Percentiles rank a stretch among this genome's conserved stretches.
These are phyloP conservation scores for Drosophila diplacantha DNA, from an alignment of 2,888 invertebrate genomes.

Conservation along the genomic window DNA sequence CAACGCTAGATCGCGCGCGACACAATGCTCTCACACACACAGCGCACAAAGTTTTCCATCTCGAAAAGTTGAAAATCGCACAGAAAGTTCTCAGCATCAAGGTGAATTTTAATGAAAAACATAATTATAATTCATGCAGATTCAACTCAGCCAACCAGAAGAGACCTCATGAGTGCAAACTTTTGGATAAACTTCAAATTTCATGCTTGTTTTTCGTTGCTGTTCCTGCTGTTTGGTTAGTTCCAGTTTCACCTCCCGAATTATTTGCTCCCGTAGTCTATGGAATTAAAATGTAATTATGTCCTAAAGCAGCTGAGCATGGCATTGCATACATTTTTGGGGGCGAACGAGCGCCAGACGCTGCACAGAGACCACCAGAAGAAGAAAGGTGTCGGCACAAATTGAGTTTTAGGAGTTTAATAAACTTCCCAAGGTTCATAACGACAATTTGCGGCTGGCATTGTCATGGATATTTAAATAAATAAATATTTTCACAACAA, in stretches of 20 bases:
- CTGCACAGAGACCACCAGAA: slow-evolving; percentile 8
- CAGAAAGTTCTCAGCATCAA: slow-evolving; percentile 44
- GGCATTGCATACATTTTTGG: slow-evolving; percentile 47
- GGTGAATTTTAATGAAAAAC: slow-evolving; percentile 70
- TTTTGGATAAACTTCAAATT: slow-evolving; percentile 63
- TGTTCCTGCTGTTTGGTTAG: slow-evolving; percentile 34
- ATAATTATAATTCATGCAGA: slow-evolving; percentile 71
- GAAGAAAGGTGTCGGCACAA: slow-evolving; percentile 20
- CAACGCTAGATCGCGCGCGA: slow-evolving; percentile 44
- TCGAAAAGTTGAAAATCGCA: slow-evolving; percentile 56
- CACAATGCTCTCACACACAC: slow-evolving; percentile 42
- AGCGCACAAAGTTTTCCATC: slow-evolving; percentile 29
- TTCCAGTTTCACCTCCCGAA: slow-evolving; percentile 23
- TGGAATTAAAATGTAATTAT: slow-evolving; percentile 71
- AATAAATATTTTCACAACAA: slow-evolving; percentile 9
- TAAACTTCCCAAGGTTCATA: slow-evolving; percentile 22
- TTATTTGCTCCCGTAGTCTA: slow-evolving; percentile 57
- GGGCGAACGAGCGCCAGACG: slow-evolving; percentile 33
- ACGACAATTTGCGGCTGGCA: slow-evolving; percentile 27
- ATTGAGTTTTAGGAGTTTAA: slow-evolving; percentile 34
- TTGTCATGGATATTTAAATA: slow-evolving; percentile 40
- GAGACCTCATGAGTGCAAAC: slow-evolving; percentile 46
- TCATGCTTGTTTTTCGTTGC: slow-evolving; percentile 38
- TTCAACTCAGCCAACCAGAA: slow-evolving; percentile 43
- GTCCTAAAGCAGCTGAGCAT: slow-evolving; percentile 46